These are phyloP conservation scores for Yponomeuta cagnagella DNA, from an alignment of 2,888 invertebrate genomes.

Conservation along the genomic window DNA sequence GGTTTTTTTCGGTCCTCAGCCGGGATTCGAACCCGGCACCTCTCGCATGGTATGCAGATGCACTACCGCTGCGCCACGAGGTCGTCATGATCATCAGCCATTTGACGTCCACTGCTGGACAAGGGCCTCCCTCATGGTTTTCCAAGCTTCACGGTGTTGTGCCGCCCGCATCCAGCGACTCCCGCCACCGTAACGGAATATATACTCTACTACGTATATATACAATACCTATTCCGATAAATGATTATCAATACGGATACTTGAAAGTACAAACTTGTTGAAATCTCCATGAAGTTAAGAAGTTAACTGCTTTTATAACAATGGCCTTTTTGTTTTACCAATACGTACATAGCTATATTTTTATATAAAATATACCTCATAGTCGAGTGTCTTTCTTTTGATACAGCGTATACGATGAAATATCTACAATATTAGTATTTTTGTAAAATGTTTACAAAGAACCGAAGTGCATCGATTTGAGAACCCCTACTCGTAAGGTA, in stretches of 20 bases:
- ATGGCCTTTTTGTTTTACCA: background rate
- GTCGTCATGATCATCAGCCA: no score
- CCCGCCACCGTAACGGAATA: no score
- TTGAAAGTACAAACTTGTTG: conserved; percentile 4
- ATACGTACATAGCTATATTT: background rate
- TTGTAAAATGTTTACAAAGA: background rate
- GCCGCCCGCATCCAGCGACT: no score
- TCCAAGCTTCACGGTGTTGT: no score
- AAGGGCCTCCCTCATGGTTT: no score
- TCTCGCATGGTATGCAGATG: no score
- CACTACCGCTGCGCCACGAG: no score
- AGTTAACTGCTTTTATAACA: background rate
- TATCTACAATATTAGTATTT: background rate
- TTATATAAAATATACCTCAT: background rate
- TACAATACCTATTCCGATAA: conserved; percentile 44
- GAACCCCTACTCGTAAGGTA: background rate
- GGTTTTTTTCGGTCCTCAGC: no score
- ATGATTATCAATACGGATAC: background rate
- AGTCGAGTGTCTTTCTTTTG: background rate
- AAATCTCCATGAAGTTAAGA: background rate
- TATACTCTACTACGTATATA: no score
- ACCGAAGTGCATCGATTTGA: background rate
- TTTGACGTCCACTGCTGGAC: no score
- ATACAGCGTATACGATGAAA: background rate
- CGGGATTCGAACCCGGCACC: no score